A percentile compares a stretch with the other conserved stretches of the same genome.
Evolutionary conservation across 1,140 invertebrate genomes (phyloP).

Genomic region (Panagrolaimus sp.): DNA sequence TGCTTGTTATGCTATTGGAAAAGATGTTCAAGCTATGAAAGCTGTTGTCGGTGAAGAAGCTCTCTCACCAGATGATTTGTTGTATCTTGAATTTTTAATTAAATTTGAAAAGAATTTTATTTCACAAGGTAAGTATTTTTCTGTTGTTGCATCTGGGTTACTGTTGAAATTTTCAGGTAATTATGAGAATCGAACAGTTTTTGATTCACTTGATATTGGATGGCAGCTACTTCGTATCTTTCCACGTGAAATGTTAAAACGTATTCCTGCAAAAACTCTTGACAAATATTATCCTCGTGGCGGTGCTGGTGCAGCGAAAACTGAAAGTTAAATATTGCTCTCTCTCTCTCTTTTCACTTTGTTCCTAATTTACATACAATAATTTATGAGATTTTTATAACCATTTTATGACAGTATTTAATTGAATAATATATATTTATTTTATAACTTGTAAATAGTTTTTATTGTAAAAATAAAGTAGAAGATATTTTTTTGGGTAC

Average conservation of each 20-base stretch:
- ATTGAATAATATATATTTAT: too few relatives aligned
- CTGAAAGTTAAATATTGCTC: too few relatives aligned
- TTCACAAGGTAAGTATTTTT: slow-evolving; percentile 69
- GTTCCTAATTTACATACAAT: too few relatives aligned
- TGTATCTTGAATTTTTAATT: slow-evolving; percentile 91
- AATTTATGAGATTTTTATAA: too few relatives aligned
- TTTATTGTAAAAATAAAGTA: too few relatives aligned
- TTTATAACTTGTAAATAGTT: too few relatives aligned
- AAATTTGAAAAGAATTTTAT: slow-evolving; percentile 99
- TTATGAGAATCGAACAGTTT: slow-evolving; percentile 95
- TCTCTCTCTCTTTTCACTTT: too few relatives aligned
- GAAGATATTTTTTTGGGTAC: too few relatives aligned
- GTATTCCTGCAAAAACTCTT: slow-evolving; percentile 84
- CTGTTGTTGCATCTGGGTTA: neutral
- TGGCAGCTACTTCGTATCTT: slow-evolving; percentile 98
- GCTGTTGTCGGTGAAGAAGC: slow-evolving; percentile 93
- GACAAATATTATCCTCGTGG: slow-evolving; percentile 88
- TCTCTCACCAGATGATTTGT: slow-evolving; percentile 82
- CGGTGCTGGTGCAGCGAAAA: slow-evolving; percentile 27
- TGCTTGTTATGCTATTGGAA: slow-evolving; percentile 40
- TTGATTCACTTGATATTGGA: slow-evolving; percentile 94
- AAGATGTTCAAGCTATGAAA: slow-evolving; percentile 79
- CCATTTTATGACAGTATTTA: too few relatives aligned
- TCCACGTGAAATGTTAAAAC: slow-evolving; percentile 98
- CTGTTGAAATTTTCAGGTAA: slow-evolving; percentile 67